phyloP scores from a whole-genome alignment of 2,113 vertebrate genomes.

The Ivindomyrus marchei region DNA sequence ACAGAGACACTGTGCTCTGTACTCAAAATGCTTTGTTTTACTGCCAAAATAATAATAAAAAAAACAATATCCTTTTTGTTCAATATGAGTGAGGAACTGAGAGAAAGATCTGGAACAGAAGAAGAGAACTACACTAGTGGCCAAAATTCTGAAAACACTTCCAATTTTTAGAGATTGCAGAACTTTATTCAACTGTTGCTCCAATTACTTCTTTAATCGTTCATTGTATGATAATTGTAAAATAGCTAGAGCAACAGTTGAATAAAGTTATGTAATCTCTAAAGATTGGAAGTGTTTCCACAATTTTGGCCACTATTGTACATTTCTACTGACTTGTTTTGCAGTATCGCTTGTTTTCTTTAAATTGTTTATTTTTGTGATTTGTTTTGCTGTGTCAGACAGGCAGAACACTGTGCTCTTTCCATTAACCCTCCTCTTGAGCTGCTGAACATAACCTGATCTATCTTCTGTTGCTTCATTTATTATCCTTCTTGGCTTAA shows the following conservation, averaged over 20 bases:
- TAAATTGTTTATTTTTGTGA: background rate
- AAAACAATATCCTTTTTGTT: background rate
- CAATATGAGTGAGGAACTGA: background rate
- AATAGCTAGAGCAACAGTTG: background rate
- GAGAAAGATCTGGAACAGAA: background rate
- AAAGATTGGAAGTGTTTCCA: background rate
- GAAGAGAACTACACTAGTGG: background rate
- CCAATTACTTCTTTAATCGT: background rate
- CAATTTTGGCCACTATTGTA: background rate
- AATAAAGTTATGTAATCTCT: background rate
- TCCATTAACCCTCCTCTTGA: background rate
- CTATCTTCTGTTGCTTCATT: background rate
- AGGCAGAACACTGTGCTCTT: background rate
- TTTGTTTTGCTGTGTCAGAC: background rate
- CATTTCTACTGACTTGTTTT: background rate
- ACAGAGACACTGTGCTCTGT: background rate
- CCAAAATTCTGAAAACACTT: background rate
- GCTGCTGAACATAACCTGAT: background rate
- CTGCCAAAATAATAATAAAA: background rate
- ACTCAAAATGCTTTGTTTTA: background rate
- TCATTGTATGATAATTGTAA: background rate
- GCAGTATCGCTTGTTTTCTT: background rate
- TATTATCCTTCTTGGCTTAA: background rate
- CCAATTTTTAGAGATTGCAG: background rate
- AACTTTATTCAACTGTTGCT: background rate